phyloP scores from a whole-genome alignment of 2,888 invertebrate genomes.

The Plebejus anna region DNA sequence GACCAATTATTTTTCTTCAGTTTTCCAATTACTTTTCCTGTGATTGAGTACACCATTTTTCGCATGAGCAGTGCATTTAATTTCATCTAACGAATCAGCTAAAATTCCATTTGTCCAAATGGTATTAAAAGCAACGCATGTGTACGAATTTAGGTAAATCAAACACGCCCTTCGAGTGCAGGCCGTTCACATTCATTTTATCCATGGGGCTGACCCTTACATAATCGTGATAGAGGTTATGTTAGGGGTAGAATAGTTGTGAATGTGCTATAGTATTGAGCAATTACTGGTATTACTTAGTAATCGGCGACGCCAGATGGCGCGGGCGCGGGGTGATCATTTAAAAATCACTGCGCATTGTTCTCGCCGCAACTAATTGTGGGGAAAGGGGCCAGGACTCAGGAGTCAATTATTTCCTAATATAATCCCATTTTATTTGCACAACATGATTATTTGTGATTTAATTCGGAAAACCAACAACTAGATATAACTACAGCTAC shows the following conservation, averaged over 20 bases:
- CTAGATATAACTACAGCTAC: too few relatives aligned
- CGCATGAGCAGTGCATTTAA: background rate
- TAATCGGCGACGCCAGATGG: conserved; percentile 66
- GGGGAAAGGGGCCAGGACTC: conserved; percentile 74
- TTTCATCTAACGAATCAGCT: background rate
- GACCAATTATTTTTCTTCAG: background rate
- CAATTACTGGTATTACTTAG: conserved; percentile 73
- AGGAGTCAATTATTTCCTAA: conserved; percentile 73
- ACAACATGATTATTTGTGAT: background rate
- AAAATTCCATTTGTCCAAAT: conserved; percentile 2
- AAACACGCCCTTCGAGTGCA: conserved; percentile 15
- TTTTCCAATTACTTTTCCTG: background rate
- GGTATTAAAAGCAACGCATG: conserved; percentile 11
- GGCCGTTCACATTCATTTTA: background rate
- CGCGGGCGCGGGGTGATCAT: conserved; percentile 66
- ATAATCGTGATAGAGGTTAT: background rate
- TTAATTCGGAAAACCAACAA: background rate
- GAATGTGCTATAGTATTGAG: conserved; percentile 38
- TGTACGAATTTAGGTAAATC: conserved; percentile 19
- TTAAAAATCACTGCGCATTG: conserved; percentile 80
- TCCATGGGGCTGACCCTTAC: background rate
- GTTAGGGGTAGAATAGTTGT: background rate
- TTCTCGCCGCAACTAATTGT: conserved; percentile 78
- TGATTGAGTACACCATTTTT: background rate
- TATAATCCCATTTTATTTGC: conserved; percentile 45